A percentile compares a stretch with the other conserved stretches of the same genome.
Conservation (phyloP, 2,797 vertebrate species). For the Corythornis leucogaster region DNA sequence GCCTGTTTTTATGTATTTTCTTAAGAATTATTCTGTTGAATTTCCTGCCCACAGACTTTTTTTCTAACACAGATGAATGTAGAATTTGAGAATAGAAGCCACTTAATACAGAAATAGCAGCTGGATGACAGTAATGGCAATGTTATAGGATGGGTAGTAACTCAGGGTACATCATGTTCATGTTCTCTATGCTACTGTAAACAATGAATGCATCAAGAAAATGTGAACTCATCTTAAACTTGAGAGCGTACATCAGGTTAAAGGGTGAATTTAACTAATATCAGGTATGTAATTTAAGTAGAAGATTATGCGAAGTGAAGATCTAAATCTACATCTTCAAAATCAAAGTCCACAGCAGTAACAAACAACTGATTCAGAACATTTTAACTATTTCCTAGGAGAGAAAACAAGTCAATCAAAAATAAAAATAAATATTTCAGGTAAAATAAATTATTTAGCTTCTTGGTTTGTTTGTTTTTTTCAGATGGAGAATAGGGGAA, state of each 20-base stretch:
- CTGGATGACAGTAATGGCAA: not conserved
- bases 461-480: not conserved
- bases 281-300: not conserved
- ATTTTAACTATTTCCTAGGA: not conserved
- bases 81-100: not conserved
- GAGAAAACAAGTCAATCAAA: not conserved
- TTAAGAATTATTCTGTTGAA: not conserved
- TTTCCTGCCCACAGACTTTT: not conserved
- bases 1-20: not conserved
- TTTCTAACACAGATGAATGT: not conserved
- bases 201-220: not conserved
- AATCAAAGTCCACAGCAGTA: not conserved
- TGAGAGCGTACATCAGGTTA: not conserved
- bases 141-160: not conserved
- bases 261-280: not conserved
- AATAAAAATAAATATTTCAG: not conserved
- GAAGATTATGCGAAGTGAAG: not conserved
- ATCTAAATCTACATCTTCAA: not conserved
- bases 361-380: not conserved
- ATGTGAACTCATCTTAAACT: not conserved
- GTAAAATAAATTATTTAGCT: not conserved
- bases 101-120: slow-evolving; percentile 18
- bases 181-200: not conserved
- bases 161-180: not conserved
- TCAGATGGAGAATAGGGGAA: not conserved